Conservation (phyloP, 2,797 vertebrate species). For the Lycodopsis pacificus region DNA sequence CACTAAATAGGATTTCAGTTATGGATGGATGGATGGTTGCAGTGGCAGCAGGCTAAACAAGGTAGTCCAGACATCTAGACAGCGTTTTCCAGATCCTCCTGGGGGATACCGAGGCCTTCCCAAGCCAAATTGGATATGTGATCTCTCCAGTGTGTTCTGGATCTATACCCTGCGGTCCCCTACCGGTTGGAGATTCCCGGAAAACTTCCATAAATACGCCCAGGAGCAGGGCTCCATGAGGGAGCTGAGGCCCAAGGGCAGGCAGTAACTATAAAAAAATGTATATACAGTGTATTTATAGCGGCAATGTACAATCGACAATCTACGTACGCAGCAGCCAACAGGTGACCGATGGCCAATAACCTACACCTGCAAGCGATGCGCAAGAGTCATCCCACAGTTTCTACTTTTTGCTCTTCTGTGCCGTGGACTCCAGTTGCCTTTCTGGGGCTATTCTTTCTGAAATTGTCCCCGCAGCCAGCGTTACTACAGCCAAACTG, state of each 20-base stretch:
- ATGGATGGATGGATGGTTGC: not conserved
- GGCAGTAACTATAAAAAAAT: no score
- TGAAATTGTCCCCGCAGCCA: not conserved
- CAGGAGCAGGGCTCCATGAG: not conserved
- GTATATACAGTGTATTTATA: no score
- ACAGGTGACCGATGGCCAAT: no score
- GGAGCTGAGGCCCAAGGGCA: no score
- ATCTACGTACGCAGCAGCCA: no score
- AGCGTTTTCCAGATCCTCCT: not conserved
- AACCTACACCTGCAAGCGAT: no score
- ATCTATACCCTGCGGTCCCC: not conserved
- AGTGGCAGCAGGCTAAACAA: not conserved
- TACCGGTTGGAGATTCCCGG: not conserved
- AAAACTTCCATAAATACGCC: not conserved
- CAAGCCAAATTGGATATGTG: not conserved
- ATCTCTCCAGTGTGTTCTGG: constrained; percentile 1
- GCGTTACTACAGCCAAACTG: not conserved
- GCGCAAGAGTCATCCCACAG: no score
- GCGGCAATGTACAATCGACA: no score
- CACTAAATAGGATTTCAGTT: not conserved
- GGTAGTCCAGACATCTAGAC: not conserved
- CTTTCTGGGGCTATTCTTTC: not conserved
- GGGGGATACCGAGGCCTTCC: not conserved
- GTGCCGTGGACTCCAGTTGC: no score
- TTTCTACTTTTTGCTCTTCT: no score